Evolutionary conservation across 2,888 invertebrate genomes (phyloP).

Genomic region (Limnephilus rhombicus): DNA sequence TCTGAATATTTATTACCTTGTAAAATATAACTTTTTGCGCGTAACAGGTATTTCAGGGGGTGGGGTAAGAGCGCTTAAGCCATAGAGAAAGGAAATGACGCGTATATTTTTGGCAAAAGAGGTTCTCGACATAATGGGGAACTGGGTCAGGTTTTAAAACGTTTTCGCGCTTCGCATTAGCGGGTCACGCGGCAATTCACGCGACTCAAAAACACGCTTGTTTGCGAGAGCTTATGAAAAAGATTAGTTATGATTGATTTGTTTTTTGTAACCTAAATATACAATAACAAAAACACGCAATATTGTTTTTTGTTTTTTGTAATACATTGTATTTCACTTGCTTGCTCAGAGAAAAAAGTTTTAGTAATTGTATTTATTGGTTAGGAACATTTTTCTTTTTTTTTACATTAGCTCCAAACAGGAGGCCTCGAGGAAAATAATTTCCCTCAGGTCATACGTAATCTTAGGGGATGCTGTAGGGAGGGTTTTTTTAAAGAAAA

Average conservation of each 20-base stretch:
- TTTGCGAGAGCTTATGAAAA: not conserved
- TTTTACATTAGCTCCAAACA: too few relatives aligned
- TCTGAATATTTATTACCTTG: not conserved
- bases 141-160: not conserved
- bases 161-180: not conserved
- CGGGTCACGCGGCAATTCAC: not conserved
- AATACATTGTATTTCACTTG: not conserved
- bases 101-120: not conserved
- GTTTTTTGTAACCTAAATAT: not conserved
- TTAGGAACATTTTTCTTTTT: too few relatives aligned
- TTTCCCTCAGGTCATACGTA: too few relatives aligned
- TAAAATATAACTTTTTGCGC: not conserved
- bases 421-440: too few relatives aligned
- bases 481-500: too few relatives aligned
- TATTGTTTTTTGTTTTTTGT: not conserved
- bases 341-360: too few relatives aligned
- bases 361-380: too few relatives aligned
- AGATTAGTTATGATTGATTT: not conserved
- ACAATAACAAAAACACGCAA: not conserved
- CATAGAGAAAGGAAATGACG: not conserved
- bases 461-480: too few relatives aligned
- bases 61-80: not conserved
- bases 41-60: not conserved
- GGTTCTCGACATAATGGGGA: not conserved
- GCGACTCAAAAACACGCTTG: not conserved